Evolutionary conservation across 2,888 invertebrate species (phyloP).

Genomic region (Ophion slaviceki): DNA sequence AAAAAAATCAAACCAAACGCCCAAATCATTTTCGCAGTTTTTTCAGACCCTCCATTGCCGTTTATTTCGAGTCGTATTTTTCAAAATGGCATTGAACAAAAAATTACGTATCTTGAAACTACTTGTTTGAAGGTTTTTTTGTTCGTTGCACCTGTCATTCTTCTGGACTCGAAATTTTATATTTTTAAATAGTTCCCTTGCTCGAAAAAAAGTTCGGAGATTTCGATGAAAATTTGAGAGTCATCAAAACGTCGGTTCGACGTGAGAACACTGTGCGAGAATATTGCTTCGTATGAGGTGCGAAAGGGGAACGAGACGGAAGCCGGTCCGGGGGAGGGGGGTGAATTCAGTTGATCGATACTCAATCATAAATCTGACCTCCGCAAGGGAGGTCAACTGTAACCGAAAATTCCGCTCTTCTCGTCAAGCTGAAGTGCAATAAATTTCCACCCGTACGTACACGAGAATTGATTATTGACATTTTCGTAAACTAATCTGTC

Average conservation of each 20-base stretch:
- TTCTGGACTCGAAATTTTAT: not conserved
- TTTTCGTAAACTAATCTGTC: not conserved
- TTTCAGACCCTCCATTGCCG: not conserved
- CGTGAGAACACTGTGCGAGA: not conserved
- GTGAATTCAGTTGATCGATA: slow-evolving; percentile 54
- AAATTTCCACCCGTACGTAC: slow-evolving; percentile 3
- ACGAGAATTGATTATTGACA: not conserved
- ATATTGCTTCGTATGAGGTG: not conserved
- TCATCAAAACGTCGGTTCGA: not conserved
- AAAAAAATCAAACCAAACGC: not conserved
- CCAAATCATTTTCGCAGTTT: not conserved
- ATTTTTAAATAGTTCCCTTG: not conserved
- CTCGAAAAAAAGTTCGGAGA: not conserved
- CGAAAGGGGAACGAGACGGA: too few relatives aligned
- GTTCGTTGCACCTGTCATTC: not conserved
- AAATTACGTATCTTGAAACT: not conserved
- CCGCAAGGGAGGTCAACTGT: not conserved
- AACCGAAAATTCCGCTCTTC: slow-evolving; percentile 8
- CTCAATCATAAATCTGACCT: slow-evolving; percentile 46
- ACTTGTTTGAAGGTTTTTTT: not conserved
- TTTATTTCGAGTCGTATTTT: not conserved
- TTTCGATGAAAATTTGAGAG: not conserved
- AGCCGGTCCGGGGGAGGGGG: not conserved
- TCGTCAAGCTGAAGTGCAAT: slow-evolving; percentile 43
- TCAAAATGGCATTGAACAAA: not conserved